Evolutionary conservation across 2,797 vertebrate genomes (phyloP).

Genomic region (Phrynocephalus forsythii): DNA sequence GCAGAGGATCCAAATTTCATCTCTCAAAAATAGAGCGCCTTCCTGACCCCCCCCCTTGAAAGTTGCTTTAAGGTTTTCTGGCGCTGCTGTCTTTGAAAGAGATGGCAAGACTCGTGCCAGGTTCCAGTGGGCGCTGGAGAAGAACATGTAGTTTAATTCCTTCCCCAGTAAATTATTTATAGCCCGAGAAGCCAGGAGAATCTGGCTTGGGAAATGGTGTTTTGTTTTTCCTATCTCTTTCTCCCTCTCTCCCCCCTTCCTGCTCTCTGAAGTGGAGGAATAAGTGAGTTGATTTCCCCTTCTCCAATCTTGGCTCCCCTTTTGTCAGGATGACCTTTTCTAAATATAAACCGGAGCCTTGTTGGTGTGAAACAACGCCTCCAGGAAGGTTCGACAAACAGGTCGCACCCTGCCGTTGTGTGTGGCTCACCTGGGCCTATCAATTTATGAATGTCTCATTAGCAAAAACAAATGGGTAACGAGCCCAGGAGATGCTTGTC

Average conservation of each 20-base stretch:
- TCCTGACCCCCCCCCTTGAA: background rate
- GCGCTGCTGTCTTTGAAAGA: conserved; percentile 1
- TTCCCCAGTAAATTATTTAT: conserved; percentile 20
- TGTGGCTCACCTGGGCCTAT: conserved; percentile 12
- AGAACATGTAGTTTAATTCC: background rate
- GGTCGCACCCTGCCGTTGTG: background rate
- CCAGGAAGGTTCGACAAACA: background rate
- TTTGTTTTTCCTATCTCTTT: background rate
- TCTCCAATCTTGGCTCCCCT: conserved; percentile 6
- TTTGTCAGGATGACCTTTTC: conserved; percentile 7
- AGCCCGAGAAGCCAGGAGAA: background rate
- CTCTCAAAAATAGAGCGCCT: background rate
- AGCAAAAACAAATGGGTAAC: conserved; percentile 32
- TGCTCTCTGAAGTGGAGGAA: background rate
- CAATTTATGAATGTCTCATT: conserved; percentile 56
- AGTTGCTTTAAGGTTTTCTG: conserved; percentile 6
- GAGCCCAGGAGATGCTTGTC: conserved; percentile 42
- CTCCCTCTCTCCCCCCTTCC: background rate
- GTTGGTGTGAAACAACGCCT: background rate
- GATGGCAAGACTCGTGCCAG: background rate
- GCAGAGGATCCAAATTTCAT: background rate
- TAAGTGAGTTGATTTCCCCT: conserved; percentile 8
- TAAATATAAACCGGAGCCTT: background rate
- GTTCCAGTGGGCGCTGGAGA: background rate
- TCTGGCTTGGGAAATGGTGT: background rate